Conservation (phyloP, 2,888 invertebrate species). For the Panopea generosa region DNA sequence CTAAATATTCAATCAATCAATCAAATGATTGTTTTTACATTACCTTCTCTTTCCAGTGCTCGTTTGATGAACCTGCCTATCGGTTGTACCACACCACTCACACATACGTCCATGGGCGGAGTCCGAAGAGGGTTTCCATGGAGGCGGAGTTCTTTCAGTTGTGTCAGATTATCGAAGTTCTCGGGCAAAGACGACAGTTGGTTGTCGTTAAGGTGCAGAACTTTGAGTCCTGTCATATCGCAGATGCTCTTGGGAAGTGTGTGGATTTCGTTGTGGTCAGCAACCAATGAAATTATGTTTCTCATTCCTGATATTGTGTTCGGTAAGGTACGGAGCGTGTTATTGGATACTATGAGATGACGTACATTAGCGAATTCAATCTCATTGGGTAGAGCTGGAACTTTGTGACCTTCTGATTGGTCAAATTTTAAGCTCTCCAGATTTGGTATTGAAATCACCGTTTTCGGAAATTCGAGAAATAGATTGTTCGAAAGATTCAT, state of each 20-base stretch:
- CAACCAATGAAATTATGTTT: slow-evolving; percentile 74
- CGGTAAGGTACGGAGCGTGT: slow-evolving; percentile 76
- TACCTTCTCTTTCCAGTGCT: slow-evolving; percentile 81
- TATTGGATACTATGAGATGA: slow-evolving; percentile 78
- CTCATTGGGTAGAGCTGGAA: slow-evolving; percentile 78
- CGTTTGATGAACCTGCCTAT: slow-evolving; percentile 82
- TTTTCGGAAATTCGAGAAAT: slow-evolving; percentile 80
- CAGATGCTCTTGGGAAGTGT: slow-evolving; percentile 73
- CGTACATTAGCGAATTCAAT: slow-evolving; percentile 72
- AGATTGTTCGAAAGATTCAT: slow-evolving; percentile 81
- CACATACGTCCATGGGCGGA: slow-evolving; percentile 83
- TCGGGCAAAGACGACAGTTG: slow-evolving; percentile 75
- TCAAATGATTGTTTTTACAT: too few relatives aligned
- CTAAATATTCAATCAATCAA: too few relatives aligned
- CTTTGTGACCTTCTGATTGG: slow-evolving; percentile 76
- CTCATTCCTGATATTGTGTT: slow-evolving; percentile 74
- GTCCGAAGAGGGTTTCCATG: slow-evolving; percentile 81
- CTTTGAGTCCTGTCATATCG: slow-evolving; percentile 70
- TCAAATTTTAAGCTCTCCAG: slow-evolving; percentile 76
- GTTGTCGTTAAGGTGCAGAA: slow-evolving; percentile 80
- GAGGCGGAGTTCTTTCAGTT: slow-evolving; percentile 78
- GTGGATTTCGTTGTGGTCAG: slow-evolving; percentile 76
- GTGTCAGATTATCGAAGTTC: slow-evolving; percentile 76
- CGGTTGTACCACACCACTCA: slow-evolving; percentile 82
- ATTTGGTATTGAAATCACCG: slow-evolving; percentile 76